These are phyloP conservation scores for Erythrolamprus reginae DNA, from an alignment of 2,113 vertebrate species.

Conservation along the genomic window DNA sequence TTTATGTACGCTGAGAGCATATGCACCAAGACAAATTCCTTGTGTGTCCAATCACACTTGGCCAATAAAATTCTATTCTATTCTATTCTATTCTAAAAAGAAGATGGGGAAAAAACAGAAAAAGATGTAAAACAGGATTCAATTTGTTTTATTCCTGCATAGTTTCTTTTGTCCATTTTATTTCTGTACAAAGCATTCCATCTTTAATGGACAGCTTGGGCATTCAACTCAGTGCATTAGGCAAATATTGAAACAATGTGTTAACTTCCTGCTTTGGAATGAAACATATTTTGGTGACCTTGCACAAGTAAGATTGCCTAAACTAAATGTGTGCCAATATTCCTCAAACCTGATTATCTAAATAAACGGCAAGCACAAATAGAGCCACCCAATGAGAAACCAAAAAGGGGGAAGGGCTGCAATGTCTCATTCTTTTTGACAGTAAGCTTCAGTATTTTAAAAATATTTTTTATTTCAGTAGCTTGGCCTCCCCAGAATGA, in stretches of 20 bases:
- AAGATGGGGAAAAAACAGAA: background rate
- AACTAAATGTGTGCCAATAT: background rate
- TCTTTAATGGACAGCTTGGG: rapidly evolving
- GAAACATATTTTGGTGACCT: constrained; percentile 13
- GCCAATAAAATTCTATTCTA: too few species aligned
- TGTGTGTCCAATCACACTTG: too few species aligned
- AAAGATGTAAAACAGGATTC: background rate
- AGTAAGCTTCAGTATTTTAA: background rate
- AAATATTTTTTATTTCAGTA: background rate
- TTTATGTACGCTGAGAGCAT: too few species aligned
- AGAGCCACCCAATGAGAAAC: constrained; percentile 9
- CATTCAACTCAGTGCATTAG: background rate
- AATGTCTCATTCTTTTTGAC: constrained; percentile 3
- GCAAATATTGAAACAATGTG: background rate
- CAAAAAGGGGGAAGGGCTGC: background rate
- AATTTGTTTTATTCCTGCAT: background rate
- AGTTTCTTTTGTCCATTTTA: background rate
- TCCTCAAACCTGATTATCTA: constrained; percentile 16
- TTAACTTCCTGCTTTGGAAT: constrained; percentile 3
- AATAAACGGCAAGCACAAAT: constrained; percentile 14
- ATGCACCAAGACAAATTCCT: too few species aligned
- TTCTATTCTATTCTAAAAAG: too few species aligned
- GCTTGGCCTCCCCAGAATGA: background rate
- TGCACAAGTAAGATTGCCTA: background rate
- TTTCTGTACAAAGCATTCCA: background rate